A percentile compares a stretch with the other conserved stretches of the same genome.
Evolutionary conservation across 2,113 vertebrate species (phyloP).

Genomic region (Indri indri): DNA sequence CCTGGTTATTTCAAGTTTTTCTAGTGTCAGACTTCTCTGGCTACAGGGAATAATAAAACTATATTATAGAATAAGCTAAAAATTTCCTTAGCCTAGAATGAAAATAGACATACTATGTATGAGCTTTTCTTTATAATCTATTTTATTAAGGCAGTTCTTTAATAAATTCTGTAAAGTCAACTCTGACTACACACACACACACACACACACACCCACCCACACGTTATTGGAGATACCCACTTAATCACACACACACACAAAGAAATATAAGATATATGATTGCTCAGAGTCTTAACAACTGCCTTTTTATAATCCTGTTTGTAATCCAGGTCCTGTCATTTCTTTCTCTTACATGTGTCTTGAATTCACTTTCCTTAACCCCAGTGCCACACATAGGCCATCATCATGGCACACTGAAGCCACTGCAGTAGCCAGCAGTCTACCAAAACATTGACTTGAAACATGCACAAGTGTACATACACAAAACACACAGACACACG

Average conservation of each 20-base stretch:
- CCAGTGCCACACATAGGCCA: neutral
- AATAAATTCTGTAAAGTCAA: neutral
- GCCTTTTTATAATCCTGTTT: neutral
- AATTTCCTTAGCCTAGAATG: neutral
- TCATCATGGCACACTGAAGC: neutral
- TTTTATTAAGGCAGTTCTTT: constrained; percentile 27
- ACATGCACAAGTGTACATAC: neutral
- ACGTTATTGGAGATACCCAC: neutral
- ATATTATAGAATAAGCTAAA: neutral
- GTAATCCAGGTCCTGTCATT: neutral
- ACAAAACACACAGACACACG: neutral
- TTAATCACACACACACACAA: neutral
- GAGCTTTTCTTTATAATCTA: neutral
- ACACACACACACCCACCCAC: neutral
- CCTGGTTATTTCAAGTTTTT: neutral
- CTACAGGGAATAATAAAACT: constrained; percentile 25
- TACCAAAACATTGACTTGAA: neutral
- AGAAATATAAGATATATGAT: neutral
- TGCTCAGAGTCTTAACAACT: neutral
- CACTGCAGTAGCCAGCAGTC: neutral
- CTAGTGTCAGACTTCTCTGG: neutral
- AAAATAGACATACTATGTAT: neutral
- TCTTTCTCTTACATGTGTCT: neutral
- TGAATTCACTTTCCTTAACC: neutral
- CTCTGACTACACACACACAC: neutral